These are phyloP conservation scores for Hippocampus zosterae DNA, from an alignment of 2,113 vertebrate species.

Conservation along the genomic window DNA sequence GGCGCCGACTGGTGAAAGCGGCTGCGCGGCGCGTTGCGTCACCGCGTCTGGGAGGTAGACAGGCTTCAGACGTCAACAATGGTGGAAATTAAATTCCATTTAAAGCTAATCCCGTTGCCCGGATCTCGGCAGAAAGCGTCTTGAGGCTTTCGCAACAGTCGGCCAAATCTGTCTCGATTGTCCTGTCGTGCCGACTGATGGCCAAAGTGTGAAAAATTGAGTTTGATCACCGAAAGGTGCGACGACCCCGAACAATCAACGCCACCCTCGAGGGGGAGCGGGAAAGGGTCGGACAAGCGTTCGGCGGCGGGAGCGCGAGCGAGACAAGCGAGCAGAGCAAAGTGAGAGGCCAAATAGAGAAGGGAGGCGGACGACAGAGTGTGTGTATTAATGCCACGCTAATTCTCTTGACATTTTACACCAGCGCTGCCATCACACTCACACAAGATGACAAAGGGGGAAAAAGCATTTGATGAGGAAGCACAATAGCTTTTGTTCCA, in stretches of 20 bases:
- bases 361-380: conserved; percentile 38
- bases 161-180: conserved; percentile 70
- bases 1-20: conserved; percentile 19
- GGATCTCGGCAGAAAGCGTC: conserved; percentile 64
- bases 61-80: conserved; percentile 66
- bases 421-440: conserved; percentile 22
- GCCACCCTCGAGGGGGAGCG: conserved; percentile 20
- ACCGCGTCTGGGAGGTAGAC: conserved; percentile 71
- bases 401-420: conserved; percentile 58
- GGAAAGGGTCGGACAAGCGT: conserved; percentile 54
- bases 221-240: conserved; percentile 53
- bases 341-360: conserved; percentile 17
- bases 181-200: conserved; percentile 67
- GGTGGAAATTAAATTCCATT: conserved; percentile 79
- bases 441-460: conserved; percentile 16
- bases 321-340: conserved; percentile 22
- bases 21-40: conserved; percentile 25
- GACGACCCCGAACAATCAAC: not conserved
- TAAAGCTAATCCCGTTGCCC: conserved; percentile 76
- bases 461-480: conserved; percentile 24
- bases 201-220: conserved; percentile 73
- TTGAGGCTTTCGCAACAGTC: conserved; percentile 71
- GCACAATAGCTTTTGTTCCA: conserved; percentile 37
- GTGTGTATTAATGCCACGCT: conserved; percentile 35
- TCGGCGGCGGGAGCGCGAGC: conserved; percentile 33